Evolutionary conservation across 1,140 invertebrate genomes (phyloP).

Genomic region (Achatina immaculata): DNA sequence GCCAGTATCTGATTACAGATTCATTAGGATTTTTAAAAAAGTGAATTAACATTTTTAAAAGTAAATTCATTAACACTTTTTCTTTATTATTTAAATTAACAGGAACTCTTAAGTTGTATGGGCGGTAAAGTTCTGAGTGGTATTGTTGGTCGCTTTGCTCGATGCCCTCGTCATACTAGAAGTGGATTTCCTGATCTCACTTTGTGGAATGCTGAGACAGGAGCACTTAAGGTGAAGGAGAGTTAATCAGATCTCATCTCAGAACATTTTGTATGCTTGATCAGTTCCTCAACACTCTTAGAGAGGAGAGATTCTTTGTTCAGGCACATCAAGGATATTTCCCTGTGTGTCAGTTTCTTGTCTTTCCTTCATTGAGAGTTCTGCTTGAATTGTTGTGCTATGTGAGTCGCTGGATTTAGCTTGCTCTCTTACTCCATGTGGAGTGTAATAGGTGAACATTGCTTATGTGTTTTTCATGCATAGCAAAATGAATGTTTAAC

Average conservation of each 20-base stretch:
- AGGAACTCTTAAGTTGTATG: slow-evolving; percentile 76
- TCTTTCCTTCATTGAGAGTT: no score
- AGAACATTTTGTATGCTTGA: neutral
- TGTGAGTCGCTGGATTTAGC: no score
- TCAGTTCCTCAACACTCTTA: neutral
- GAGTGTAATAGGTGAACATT: no score
- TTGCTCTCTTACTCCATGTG: no score
- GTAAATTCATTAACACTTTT: no score
- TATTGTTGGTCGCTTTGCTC: slow-evolving; percentile 77
- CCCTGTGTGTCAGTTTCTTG: no score
- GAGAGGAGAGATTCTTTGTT: neutral
- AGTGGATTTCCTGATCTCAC: slow-evolving; percentile 87
- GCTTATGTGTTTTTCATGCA: no score
- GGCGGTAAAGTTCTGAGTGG: slow-evolving; percentile 73
- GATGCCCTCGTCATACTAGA: slow-evolving; percentile 76
- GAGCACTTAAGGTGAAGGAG: slow-evolving; percentile 69
- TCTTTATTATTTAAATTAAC: neutral
- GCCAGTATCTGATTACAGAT: no score
- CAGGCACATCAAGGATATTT: neutral
- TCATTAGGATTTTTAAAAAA: no score
- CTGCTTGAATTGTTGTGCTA: no score
- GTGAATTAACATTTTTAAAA: no score
- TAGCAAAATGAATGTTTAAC: no score
- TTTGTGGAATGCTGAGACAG: slow-evolving; percentile 79
- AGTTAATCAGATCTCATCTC: neutral